These are phyloP conservation scores for Mizuhopecten yessoensis DNA, from an alignment of 1,140 invertebrate species.

Conservation along the genomic window DNA sequence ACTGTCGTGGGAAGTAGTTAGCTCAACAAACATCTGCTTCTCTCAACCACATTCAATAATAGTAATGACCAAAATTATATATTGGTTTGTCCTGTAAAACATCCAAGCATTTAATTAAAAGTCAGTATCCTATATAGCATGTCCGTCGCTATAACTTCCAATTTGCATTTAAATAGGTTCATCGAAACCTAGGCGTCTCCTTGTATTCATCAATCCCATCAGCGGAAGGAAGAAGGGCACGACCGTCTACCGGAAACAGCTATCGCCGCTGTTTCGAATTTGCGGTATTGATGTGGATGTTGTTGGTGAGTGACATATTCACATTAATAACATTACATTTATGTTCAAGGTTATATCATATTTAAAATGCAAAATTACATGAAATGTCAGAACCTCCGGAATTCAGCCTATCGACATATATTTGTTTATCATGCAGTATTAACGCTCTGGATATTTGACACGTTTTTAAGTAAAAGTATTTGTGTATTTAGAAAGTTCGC, in stretches of 20 bases:
- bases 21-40: no score
- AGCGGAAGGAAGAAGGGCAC: conserved; percentile 62
- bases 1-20: no score
- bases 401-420: background rate
- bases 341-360: background rate
- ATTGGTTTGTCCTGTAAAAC: no score
- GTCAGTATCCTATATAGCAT: no score
- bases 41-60: no score
- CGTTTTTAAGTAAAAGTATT: no score
- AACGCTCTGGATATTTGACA: no score
- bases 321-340: background rate
- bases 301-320: conserved; percentile 51
- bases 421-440: no score
- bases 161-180: background rate
- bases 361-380: background rate
- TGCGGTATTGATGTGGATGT: conserved; percentile 62
- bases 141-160: no score
- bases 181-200: conserved; percentile 59
- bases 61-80: no score
- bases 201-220: conserved; percentile 69
- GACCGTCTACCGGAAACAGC: conserved; percentile 60
- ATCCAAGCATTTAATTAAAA: no score
- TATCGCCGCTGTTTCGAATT: conserved; percentile 62
- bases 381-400: background rate
- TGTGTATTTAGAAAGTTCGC: no score